Evolutionary conservation across 2,888 invertebrate genomes (phyloP).

Genomic region (Dromius quadrimaculatus): DNA sequence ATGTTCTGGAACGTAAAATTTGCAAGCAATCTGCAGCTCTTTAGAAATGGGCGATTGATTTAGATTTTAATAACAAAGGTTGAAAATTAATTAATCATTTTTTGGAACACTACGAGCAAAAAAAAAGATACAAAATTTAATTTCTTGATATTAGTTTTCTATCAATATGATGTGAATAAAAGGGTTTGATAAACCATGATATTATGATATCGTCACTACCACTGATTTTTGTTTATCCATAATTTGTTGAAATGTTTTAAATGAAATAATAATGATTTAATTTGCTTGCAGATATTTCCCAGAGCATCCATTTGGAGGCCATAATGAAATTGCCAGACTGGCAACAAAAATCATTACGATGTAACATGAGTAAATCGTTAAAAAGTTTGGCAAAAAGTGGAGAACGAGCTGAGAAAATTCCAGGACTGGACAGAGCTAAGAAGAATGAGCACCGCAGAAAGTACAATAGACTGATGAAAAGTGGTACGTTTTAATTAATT

Average conservation of each 20-base stretch:
- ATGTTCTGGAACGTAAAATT: too few species aligned
- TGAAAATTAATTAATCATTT: too few species aligned
- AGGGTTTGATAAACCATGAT: conserved; percentile 27
- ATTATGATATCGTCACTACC: conserved; percentile 25
- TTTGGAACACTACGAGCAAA: too few species aligned
- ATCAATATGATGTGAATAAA: conserved; percentile 26
- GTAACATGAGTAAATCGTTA: conserved; percentile 62
- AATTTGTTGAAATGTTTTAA: not conserved
- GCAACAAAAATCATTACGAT: conserved; percentile 76
- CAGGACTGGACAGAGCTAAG: conserved; percentile 61
- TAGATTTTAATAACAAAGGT: too few species aligned
- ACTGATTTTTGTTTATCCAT: too few species aligned
- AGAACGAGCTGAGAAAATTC: conserved; percentile 60
- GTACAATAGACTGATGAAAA: conserved; percentile 67
- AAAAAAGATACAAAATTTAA: too few species aligned
- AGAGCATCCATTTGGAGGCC: conserved; percentile 77
- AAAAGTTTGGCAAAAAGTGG: conserved; percentile 61
- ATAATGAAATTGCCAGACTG: conserved; percentile 83
- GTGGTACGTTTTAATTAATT: conserved; percentile 61
- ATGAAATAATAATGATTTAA: not conserved
- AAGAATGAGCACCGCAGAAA: conserved; percentile 68
- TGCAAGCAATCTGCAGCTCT: too few species aligned
- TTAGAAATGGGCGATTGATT: too few species aligned
- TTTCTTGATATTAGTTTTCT: too few species aligned
- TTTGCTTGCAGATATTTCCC: conserved; percentile 72